Conservation (phyloP, 2,888 invertebrate species). For the Phengaris alcon region DNA sequence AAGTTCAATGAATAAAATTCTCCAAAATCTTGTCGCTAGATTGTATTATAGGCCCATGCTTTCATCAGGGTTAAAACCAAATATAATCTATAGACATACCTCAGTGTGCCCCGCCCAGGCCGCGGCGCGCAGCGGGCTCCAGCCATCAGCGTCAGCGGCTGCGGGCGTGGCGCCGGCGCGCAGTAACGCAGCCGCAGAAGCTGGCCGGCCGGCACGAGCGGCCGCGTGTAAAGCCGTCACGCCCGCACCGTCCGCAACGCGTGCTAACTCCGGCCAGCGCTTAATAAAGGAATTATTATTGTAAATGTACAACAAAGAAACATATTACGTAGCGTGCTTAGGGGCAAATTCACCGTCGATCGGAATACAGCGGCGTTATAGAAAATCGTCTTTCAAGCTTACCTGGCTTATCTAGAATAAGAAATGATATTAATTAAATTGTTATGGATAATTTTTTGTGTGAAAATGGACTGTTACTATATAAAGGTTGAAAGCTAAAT, state of each 20-base stretch:
- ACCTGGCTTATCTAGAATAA: too few species aligned
- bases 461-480: too few species aligned
- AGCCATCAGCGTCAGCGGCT: slow-evolving; percentile 92
- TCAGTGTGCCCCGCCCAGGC: slow-evolving; percentile 97
- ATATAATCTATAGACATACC: slow-evolving; percentile 52
- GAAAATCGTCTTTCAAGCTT: too few species aligned
- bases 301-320: neutral
- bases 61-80: too few species aligned
- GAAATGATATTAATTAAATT: too few species aligned
- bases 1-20: neutral
- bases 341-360: too few species aligned
- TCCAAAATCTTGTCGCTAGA: too few species aligned
- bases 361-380: too few species aligned
- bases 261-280: slow-evolving; percentile 79
- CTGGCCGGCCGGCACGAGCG: slow-evolving; percentile 88
- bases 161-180: slow-evolving; percentile 86
- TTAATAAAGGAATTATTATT: slow-evolving; percentile 42
- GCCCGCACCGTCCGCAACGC: slow-evolving; percentile 86
- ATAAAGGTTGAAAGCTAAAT: too few species aligned
- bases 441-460: too few species aligned
- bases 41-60: too few species aligned
- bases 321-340: too few species aligned
- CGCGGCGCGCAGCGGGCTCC: slow-evolving; percentile 94
- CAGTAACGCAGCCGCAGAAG: slow-evolving; percentile 83
- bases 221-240: slow-evolving; percentile 93